Base-by-base conservation (phyloP, 1,140 invertebrate genomes). In the Ceratitis capitata region DNA sequence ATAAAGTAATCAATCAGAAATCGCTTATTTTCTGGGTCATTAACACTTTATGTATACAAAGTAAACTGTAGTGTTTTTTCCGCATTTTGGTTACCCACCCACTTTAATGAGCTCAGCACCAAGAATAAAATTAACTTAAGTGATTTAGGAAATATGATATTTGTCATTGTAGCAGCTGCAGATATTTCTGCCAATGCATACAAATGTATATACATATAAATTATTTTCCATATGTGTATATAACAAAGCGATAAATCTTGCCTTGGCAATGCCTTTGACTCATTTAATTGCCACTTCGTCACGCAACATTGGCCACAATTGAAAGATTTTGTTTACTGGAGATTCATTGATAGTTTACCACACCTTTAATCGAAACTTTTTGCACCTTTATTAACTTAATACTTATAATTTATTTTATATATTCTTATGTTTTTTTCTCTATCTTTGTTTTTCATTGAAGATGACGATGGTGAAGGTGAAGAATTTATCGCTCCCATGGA, bases 401-500 rank as follows among this genome's bases (percentile, higher is more conserved):
- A 23, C 9, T 32, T 61, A 10, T 3, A 23, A 42, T 35, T 14
- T 29, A 84, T 1, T 69, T 85, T 26, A 56, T 74, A 9, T 85
- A 16, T 74, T 26, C 2, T 32, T 85, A 32, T 19, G n/a, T 10
- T 12, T 26, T 58, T 85, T 84, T 12, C 51, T 35, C n/a, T 82
- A 2, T 69, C 53, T n/a, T 84, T 83, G 39, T 56, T 56, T 56
- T 39, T n/a, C 32, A 51, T 49, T 47, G 26, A 14, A 91, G 90
- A 91, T 86, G 89, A 91, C 10, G 93, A 93, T 61, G 94, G 93
- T 14, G 94, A 94, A 49, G 92, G 91, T 39, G 95, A 92, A 84
- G 94, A 94, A 45, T 96, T 97, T 84, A 93, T 98, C 26, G 98
- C 99, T 93, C 96, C 98, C 0, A 98, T 96, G 90, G 98, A 99